Percentiles rank a stretch among this genome's conserved stretches.
These are phyloP conservation scores for Pelagia noctiluca DNA, from an alignment of 30 jellyfish, hydroid and myxozoan species.

Conservation along the genomic window DNA sequence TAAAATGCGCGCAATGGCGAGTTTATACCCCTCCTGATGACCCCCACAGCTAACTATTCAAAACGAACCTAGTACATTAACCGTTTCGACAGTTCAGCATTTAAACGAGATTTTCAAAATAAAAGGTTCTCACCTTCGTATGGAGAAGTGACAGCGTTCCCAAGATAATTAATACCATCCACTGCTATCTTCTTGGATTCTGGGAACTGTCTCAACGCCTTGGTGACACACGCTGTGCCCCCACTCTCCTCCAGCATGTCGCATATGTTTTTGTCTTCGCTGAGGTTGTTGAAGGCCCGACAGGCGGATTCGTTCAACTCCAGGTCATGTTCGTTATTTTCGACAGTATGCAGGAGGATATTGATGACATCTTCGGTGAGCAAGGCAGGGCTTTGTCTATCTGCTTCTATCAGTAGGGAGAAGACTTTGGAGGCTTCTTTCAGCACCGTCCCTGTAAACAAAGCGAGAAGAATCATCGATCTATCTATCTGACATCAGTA, in stretches of 20 bases:
- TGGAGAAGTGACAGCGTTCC: conserved; percentile 10
- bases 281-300: conserved; percentile 30
- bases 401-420: conserved; percentile 4
- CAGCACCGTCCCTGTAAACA: neutral
- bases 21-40: too few relatives aligned
- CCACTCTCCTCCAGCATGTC: conserved; percentile 7
- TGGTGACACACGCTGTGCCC: neutral
- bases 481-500: too few relatives aligned
- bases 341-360: conserved; percentile 33
- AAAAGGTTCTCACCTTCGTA: conserved; percentile 26
- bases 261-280: conserved; percentile 37
- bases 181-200: conserved; percentile 14
- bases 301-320: conserved; percentile 41
- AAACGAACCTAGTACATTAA: neutral
- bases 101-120: neutral
- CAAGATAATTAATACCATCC: conserved; percentile 30
- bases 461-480: too few relatives aligned
- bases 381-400: neutral
- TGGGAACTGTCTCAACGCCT: conserved; percentile 26
- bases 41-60: too few relatives aligned
- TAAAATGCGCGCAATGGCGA: too few relatives aligned
- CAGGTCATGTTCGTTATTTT: conserved; percentile 26
- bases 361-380: conserved; percentile 7
- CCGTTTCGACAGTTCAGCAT: neutral
- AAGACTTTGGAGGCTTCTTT: conserved; percentile 2